Evolutionary conservation across 2,113 vertebrate genomes (phyloP).

Genomic region (Cheilinus undulatus): DNA sequence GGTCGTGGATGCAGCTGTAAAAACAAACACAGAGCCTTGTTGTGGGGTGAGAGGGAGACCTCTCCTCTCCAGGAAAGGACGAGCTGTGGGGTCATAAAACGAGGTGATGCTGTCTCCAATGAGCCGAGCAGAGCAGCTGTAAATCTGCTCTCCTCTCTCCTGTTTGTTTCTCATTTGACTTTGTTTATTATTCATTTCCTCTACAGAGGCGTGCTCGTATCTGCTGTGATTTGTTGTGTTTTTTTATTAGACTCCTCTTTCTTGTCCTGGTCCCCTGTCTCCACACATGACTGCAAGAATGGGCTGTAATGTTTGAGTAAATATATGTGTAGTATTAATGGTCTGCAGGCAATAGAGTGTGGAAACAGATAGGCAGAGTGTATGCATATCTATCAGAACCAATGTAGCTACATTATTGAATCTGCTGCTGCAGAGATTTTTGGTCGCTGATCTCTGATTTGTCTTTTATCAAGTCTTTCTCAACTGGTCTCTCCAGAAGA

Average conservation of each 20-base stretch:
- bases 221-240: background rate
- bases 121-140: constrained; percentile 8
- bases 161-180: background rate
- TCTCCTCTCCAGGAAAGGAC: constrained; percentile 17
- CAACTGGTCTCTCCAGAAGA: too few species aligned
- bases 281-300: background rate
- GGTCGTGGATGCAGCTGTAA: constrained; percentile 55
- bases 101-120: constrained; percentile 2
- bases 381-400: too few species aligned
- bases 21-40: constrained; percentile 39
- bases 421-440: background rate
- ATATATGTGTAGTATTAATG: background rate
- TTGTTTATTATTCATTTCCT: background rate
- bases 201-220: background rate
- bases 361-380: background rate
- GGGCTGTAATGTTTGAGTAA: background rate
- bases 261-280: background rate
- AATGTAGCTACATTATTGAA: too few species aligned
- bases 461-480: too few species aligned
- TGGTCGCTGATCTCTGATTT: too few species aligned
- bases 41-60: constrained; percentile 16
- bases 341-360: background rate
- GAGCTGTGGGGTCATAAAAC: constrained; percentile 40
- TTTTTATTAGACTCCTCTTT: background rate
- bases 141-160: constrained; percentile 25